Conservation (phyloP, 2,113 vertebrate species). For the Psilopogon haemacephalus region DNA sequence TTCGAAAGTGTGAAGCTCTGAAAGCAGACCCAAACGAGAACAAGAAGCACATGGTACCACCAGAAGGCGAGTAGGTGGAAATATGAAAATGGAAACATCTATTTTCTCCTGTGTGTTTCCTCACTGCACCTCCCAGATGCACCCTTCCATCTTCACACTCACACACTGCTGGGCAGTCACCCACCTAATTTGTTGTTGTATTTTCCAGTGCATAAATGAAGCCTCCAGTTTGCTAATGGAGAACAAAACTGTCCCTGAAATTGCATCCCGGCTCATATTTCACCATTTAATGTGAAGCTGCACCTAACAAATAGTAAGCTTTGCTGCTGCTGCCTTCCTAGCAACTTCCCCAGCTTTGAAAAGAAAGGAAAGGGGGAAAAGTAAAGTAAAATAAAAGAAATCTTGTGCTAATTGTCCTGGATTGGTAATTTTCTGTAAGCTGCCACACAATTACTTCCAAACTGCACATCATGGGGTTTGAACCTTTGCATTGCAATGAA, state of each 20-base stretch:
- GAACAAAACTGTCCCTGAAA: conserved; percentile 3
- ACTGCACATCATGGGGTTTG: background rate
- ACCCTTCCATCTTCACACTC: conserved; percentile 52
- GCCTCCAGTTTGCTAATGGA: conserved; percentile 54
- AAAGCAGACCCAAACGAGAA: conserved; percentile 48
- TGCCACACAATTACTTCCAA: conserved; percentile 10
- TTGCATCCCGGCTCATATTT: conserved; percentile 29
- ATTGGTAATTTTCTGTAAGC: conserved; percentile 26
- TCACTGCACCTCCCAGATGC: conserved; percentile 33
- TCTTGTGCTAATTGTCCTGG: conserved; percentile 27
- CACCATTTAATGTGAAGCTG: conserved; percentile 22
- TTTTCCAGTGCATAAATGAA: conserved; percentile 59
- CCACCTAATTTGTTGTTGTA: conserved; percentile 53
- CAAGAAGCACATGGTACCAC: conserved; percentile 63
- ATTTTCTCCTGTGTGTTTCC: conserved; percentile 61
- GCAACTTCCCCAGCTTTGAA: background rate
- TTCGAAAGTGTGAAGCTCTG: background rate
- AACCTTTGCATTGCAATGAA: conserved; percentile 14
- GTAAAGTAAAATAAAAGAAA: background rate
- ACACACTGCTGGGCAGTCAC: conserved; percentile 64
- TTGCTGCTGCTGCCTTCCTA: conserved; percentile 31
- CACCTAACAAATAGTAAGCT: background rate
- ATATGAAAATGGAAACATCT: conserved; percentile 71
- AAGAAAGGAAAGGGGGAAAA: background rate
- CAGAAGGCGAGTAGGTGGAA: conserved; percentile 76